Percentiles rank a stretch among this genome's conserved stretches.
Evolutionary conservation across 2,888 invertebrate genomes (phyloP).

Genomic region (Mythimna vitellina): DNA sequence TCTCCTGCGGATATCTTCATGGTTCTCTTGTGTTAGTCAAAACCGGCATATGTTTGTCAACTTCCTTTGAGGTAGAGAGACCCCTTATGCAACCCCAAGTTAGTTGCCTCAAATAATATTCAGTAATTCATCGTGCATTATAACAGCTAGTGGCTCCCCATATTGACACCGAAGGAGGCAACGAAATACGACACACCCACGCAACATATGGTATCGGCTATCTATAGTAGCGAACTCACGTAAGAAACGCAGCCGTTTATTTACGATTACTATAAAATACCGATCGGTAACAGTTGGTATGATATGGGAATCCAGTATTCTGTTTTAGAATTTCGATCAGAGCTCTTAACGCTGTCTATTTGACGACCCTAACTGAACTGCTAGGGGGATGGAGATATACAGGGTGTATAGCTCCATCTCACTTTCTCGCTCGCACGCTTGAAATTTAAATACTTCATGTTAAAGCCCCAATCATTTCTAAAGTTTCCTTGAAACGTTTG

Average conservation of each 20-base stretch:
- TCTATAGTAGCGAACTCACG: constrained; percentile 14
- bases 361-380: too few species aligned
- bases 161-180: constrained; percentile 46
- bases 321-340: not conserved
- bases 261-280: not conserved
- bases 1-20: too few species aligned
- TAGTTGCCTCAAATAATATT: not conserved
- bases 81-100: not conserved
- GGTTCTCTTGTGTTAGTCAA: not conserved
- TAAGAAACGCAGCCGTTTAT: not conserved
- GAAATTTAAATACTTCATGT: too few species aligned
- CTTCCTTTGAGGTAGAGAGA: not conserved
- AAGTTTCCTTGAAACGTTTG: not conserved
- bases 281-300: too few species aligned
- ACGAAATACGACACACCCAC: constrained; percentile 56
- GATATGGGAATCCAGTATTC: not conserved
- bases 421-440: too few species aligned
- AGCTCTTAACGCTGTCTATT: too few species aligned
- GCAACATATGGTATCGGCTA: constrained; percentile 25
- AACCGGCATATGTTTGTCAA: not conserved
- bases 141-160: constrained; percentile 1
- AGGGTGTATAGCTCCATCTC: too few species aligned
- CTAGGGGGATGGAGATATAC: too few species aligned
- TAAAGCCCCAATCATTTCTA: too few species aligned
- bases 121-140: constrained; percentile 1